Conservation (phyloP, 2,888 invertebrate species). For the Standfussiana lucernea region DNA sequence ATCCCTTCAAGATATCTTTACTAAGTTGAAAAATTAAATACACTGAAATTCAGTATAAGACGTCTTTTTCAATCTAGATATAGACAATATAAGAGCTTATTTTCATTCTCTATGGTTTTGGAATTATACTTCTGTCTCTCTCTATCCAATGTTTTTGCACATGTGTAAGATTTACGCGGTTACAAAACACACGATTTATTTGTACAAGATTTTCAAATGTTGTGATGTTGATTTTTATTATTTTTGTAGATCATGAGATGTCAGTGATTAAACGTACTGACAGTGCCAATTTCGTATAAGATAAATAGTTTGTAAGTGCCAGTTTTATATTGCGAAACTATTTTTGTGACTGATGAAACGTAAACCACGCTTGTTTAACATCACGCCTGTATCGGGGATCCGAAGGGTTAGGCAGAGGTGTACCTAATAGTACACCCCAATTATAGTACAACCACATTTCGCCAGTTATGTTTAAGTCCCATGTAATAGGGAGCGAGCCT, state of each 20-base stretch:
- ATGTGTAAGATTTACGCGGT: constrained; percentile 48
- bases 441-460: no score
- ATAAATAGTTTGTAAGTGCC: not conserved
- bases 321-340: not conserved
- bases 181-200: constrained; percentile 51
- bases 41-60: not conserved
- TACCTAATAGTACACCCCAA: no score
- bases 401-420: no score
- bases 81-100: not conserved
- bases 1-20: not conserved
- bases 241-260: constrained; percentile 13
- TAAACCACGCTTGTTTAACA: no score
- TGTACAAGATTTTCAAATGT: constrained; percentile 31
- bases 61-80: not conserved
- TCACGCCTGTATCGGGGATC: no score
- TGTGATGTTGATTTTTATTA: constrained; percentile 42
- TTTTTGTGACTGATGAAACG: not conserved
- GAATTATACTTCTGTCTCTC: constrained; percentile 16
- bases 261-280: not conserved
- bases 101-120: not conserved
- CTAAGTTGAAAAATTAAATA: not conserved
- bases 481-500: no score
- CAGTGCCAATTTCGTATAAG: not conserved
- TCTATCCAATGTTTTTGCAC: constrained; percentile 16
- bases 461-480: no score